Evolutionary conservation across 2,888 invertebrate genomes (phyloP).

Genomic region (Pheosia tremula): DNA sequence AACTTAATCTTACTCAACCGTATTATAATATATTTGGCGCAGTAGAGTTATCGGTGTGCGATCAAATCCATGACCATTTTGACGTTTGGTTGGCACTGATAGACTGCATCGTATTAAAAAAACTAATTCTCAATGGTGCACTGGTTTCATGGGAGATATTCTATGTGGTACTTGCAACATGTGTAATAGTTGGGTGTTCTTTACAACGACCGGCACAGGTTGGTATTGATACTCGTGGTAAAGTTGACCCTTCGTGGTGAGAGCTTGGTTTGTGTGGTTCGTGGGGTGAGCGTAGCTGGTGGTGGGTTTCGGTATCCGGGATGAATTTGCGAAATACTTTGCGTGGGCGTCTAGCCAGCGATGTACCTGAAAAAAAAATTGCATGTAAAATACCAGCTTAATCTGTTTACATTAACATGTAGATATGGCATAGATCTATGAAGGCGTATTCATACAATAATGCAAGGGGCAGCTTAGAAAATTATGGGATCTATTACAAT

Average conservation of each 20-base stretch:
- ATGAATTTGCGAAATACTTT: conserved; percentile 32
- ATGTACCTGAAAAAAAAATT: conserved; percentile 31
- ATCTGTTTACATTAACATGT: too few relatives aligned
- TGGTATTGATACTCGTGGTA: conserved; percentile 8
- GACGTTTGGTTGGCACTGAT: background rate
- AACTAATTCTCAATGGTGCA: conserved; percentile 11
- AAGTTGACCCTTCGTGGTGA: background rate
- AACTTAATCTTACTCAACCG: too few relatives aligned
- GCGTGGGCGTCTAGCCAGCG: conserved; percentile 42
- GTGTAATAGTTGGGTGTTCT: conserved; percentile 5
- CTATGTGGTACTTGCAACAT: conserved; percentile 13
- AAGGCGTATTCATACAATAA: too few relatives aligned
- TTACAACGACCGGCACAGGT: conserved; percentile 8
- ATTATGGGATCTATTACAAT: too few relatives aligned
- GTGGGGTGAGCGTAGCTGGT: conserved; percentile 1
- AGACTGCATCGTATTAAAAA: background rate
- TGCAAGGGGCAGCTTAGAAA: too few relatives aligned
- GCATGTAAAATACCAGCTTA: too few relatives aligned
- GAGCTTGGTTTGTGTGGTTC: background rate
- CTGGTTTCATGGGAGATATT: conserved; percentile 18
- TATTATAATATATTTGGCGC: too few relatives aligned
- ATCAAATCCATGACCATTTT: background rate
- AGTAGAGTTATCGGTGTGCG: too few relatives aligned
- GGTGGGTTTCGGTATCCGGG: conserved; percentile 2
- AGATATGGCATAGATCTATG: too few relatives aligned